Conservation (phyloP, 2,888 invertebrate species). For the Zaprionus lineosus region DNA sequence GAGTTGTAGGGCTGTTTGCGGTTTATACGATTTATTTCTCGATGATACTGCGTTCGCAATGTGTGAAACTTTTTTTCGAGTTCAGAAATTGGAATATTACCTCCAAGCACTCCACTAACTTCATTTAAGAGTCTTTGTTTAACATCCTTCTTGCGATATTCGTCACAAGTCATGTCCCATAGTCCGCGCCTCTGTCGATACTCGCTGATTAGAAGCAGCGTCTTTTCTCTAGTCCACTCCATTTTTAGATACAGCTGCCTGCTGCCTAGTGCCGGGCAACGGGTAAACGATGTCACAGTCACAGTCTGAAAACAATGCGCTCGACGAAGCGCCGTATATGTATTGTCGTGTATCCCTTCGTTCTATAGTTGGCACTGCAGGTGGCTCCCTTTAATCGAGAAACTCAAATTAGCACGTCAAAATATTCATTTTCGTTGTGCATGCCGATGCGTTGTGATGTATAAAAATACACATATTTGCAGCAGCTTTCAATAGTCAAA, state of each 20-base stretch:
- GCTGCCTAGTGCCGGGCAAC: constrained; percentile 41
- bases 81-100: constrained; percentile 83
- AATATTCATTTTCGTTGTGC: constrained; percentile 1
- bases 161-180: constrained; percentile 83
- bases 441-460: background rate
- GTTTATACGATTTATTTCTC: constrained; percentile 85
- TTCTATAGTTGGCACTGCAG: constrained; percentile 28
- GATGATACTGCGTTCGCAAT: constrained; percentile 85
- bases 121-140: constrained; percentile 80
- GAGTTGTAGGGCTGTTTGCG: constrained; percentile 85
- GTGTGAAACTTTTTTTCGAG: constrained; percentile 86
- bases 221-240: constrained; percentile 83
- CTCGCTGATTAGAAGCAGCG: constrained; percentile 80
- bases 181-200: constrained; percentile 81
- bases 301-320: constrained; percentile 63
- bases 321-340: constrained; percentile 27
- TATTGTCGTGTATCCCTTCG: constrained; percentile 39
- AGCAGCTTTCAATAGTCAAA: constrained; percentile 40
- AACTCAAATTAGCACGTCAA: constrained; percentile 36
- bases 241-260: constrained; percentile 71
- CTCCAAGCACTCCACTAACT: constrained; percentile 78
- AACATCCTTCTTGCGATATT: constrained; percentile 82
- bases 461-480: constrained; percentile 13
- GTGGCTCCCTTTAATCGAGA: constrained; percentile 60
- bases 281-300: constrained; percentile 62